These are phyloP conservation scores for Atta texana DNA, from an alignment of 1,140 invertebrate species.

Conservation along the genomic window DNA sequence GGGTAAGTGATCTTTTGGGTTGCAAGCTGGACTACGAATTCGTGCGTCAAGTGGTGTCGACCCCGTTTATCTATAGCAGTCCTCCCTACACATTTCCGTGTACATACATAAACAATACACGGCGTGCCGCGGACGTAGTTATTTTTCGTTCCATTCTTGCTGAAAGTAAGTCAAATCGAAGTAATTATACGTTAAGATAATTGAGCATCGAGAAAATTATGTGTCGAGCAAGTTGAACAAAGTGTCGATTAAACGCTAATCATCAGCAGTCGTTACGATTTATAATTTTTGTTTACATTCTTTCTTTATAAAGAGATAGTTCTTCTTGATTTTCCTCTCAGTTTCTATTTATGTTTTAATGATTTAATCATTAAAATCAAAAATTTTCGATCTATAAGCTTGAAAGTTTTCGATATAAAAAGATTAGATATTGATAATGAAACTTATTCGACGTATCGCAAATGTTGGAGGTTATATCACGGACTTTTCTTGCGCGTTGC, in stretches of 20 bases:
- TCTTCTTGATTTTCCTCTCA: background rate
- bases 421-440: background rate
- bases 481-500: background rate
- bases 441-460: background rate
- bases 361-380: background rate
- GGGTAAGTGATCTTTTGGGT: background rate
- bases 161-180: no score
- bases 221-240: no score
- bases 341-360: background rate
- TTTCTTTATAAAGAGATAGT: background rate
- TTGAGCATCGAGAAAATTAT: no score
- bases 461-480: background rate
- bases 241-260: no score
- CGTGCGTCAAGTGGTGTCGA: background rate
- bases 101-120: no score
- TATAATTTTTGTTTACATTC: background rate
- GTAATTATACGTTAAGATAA: no score
- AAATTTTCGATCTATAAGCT: background rate
- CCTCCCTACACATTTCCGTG: background rate
- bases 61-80: background rate
- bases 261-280: no score
- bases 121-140: no score
- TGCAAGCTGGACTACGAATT: background rate
- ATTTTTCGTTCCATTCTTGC: no score
- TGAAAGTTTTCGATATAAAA: background rate